Evolutionary conservation across 2,797 vertebrate species (phyloP), one percentile per base, ranked within the genome.

Genomic region (Oreonectes daqikongensis): DNA sequence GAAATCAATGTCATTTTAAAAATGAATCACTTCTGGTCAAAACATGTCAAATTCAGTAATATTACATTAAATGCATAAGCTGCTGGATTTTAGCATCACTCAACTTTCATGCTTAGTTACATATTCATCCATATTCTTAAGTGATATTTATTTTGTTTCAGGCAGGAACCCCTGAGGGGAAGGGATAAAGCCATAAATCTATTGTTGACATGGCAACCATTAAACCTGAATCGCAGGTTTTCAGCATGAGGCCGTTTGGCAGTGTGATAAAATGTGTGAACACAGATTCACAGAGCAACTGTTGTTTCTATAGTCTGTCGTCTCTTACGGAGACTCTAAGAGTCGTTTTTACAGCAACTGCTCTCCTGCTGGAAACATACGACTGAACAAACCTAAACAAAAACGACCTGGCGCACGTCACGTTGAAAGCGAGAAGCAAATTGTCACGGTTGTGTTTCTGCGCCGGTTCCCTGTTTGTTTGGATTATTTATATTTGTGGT

Each of bases 201-300:
- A 87, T 77, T 85, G 85, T 90, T 90, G 85, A 90, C 88, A 91
- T 92, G 88, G 82, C 81, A 87, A 85, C 86, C 83, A 88, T 86
- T 88, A 86, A 85, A 85, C 75, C 55, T 88, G 86, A 84, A 85
- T 88, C 87, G 82, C 74, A 84, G 75, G 71, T 64, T 82, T 87
- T 79, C 77, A 81, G 85, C 81, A 71, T 81, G 82, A 78, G 75
- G 83, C 81, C 74, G 53, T 72, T 77, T 74, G 53, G 52, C 78
- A 76, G 75, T 71, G 75, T 81, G 82, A 83, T 78, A 77, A 84
- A 79, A 84, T 77, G 80, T 77, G 70, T 83, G 75, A 90, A 86
- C 60, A 81, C 78, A 82, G 75, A 78, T 88, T 87, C 80, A 53
- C 65, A 86, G 76, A 86, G 81, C 77, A 85, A 84, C 81, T 85